Evolutionary conservation across 2,888 invertebrate species (phyloP).

Genomic region (Scaptomyza reducta): DNA sequence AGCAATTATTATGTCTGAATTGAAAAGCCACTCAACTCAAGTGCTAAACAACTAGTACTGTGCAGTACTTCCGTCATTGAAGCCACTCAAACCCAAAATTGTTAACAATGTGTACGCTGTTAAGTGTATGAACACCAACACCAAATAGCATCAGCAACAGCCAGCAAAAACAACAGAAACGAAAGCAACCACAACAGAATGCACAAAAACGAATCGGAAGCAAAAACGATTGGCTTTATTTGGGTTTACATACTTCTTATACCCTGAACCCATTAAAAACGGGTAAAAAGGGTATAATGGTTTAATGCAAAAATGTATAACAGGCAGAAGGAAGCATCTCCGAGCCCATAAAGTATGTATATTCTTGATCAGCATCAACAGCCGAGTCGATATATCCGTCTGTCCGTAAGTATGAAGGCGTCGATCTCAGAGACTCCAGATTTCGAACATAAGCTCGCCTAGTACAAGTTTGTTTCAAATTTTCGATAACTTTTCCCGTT

Average conservation of each 20-base stretch:
- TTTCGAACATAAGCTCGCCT: too few relatives aligned
- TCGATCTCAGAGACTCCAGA: too few relatives aligned
- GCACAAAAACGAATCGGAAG: slow-evolving; percentile 7
- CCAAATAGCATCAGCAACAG: slow-evolving; percentile 1
- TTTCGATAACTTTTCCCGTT: too few relatives aligned
- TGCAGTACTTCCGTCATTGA: background rate
- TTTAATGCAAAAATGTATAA: too few relatives aligned
- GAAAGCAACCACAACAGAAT: background rate
- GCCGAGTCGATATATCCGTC: too few relatives aligned
- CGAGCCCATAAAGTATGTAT: too few relatives aligned
- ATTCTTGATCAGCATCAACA: too few relatives aligned
- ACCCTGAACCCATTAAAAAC: too few relatives aligned
- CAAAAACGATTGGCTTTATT: slow-evolving; percentile 15
- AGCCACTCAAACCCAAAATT: slow-evolving; percentile 14
- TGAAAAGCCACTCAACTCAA: slow-evolving; percentile 1
- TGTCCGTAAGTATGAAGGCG: too few relatives aligned
- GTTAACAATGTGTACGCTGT: slow-evolving; percentile 41
- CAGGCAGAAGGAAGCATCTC: too few relatives aligned
- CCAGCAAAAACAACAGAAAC: background rate
- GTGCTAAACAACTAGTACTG: background rate
- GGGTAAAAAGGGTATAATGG: too few relatives aligned
- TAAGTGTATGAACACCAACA: slow-evolving; percentile 18
- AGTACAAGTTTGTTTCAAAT: too few relatives aligned
- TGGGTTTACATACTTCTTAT: background rate
- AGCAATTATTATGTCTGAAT: background rate